These are phyloP conservation scores for Zaprionus taronus DNA, from an alignment of 1,140 invertebrate species.

Conservation along the genomic window DNA sequence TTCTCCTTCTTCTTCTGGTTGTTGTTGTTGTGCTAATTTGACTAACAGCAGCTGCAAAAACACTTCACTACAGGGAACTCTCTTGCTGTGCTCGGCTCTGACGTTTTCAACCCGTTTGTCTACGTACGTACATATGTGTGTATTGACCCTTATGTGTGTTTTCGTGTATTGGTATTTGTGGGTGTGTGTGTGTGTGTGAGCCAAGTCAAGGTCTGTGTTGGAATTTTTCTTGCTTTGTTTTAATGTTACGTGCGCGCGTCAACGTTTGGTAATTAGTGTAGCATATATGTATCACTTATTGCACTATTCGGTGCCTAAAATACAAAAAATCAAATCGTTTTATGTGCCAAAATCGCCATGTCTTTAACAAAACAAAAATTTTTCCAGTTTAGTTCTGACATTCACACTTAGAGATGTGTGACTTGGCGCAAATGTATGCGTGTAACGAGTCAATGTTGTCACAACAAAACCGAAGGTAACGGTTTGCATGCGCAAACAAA, in stretches of 20 bases:
- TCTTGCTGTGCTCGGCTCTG: slow-evolving; percentile 44
- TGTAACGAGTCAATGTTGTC: slow-evolving; percentile 12
- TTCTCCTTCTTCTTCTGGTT: slow-evolving; percentile 7
- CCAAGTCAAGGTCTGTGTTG: slow-evolving; percentile 77
- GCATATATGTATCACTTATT: slow-evolving; percentile 19
- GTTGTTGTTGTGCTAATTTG: slow-evolving; percentile 48
- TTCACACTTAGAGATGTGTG: slow-evolving; percentile 53
- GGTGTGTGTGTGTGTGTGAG: slow-evolving; percentile 45
- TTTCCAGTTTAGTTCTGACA: slow-evolving; percentile 63
- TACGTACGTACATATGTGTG: slow-evolving; percentile 17
- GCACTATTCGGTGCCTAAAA: slow-evolving; percentile 16
- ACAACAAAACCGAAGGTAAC: slow-evolving; percentile 18
- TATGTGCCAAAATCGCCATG: slow-evolving; percentile 56
- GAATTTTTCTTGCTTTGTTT: slow-evolving; percentile 64
- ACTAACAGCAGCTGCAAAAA: slow-evolving; percentile 52
- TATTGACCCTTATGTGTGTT: slow-evolving; percentile 31
- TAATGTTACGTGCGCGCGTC: slow-evolving; percentile 30
- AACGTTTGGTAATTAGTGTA: slow-evolving; percentile 11
- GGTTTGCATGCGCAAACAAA: neutral
- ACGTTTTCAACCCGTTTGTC: slow-evolving; percentile 64
- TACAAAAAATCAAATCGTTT: slow-evolving; percentile 24
- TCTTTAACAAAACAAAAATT: slow-evolving; percentile 70
- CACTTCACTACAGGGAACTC: slow-evolving; percentile 53
- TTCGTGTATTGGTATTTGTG: slow-evolving; percentile 36
- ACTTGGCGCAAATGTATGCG: slow-evolving; percentile 27